Percentiles rank a stretch among this genome's conserved stretches.
Conservation (phyloP, 2,113 vertebrate genomes). For the Tricholaema leucomelas region DNA sequence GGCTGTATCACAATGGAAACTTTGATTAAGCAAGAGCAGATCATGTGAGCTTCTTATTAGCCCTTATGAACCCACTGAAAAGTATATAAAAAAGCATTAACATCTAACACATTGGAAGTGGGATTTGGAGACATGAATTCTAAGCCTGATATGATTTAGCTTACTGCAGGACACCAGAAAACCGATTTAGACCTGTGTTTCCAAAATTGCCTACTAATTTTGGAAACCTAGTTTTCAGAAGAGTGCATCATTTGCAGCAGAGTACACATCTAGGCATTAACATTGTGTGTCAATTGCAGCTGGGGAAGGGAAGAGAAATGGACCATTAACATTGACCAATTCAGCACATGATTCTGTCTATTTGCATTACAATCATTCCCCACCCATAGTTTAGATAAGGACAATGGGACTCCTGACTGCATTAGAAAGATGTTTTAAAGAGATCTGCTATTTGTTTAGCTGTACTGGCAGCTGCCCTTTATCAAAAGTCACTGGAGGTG, state of each 20-base stretch:
- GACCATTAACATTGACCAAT: background rate
- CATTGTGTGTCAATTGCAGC: background rate
- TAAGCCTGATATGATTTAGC: background rate
- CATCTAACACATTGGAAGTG: background rate
- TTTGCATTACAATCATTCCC: background rate
- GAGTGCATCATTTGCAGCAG: background rate
- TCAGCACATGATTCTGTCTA: background rate
- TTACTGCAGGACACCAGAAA: background rate
- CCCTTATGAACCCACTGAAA: background rate
- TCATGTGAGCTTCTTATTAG: background rate
- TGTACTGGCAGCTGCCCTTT: background rate
- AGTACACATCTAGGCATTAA: background rate
- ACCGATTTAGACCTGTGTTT: background rate
- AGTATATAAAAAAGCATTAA: background rate
- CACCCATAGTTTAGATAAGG: background rate
- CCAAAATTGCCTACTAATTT: background rate
- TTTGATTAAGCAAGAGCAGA: background rate
- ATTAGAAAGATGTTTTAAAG: background rate
- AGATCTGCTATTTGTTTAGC: background rate
- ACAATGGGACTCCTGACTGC: background rate
- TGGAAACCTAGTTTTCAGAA: background rate
- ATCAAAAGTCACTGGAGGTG: background rate
- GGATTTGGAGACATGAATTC: background rate
- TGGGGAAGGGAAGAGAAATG: background rate
- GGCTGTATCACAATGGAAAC: background rate